Evolutionary conservation across 2,113 vertebrate species (phyloP).

Genomic region (Cygnus atratus): DNA sequence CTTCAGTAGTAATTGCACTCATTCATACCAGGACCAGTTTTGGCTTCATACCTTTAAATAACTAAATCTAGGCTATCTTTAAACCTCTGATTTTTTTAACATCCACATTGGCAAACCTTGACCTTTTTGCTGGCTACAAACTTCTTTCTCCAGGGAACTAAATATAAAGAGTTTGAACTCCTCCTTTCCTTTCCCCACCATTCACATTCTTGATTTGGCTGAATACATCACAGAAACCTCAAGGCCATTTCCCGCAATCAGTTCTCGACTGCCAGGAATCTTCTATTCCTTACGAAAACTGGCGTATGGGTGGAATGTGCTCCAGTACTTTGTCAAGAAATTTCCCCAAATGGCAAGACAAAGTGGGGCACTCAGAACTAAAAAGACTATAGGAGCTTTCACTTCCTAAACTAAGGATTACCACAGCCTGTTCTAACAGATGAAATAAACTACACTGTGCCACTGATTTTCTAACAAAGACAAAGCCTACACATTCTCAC

Average conservation of each 20-base stretch:
- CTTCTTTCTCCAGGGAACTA: not conserved
- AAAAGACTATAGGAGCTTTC: not conserved
- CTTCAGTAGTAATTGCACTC: not conserved
- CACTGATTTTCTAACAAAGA: not conserved
- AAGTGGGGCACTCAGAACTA: not conserved
- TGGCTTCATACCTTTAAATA: not conserved
- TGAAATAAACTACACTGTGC: not conserved
- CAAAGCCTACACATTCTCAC: not conserved
- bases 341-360: not conserved
- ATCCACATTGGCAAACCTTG: not conserved
- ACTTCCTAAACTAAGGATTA: not conserved
- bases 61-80: not conserved
- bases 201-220: constrained; percentile 25
- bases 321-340: not conserved
- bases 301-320: not conserved
- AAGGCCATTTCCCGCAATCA: constrained; percentile 16
- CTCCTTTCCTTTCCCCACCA: not conserved
- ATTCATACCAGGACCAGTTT: not conserved
- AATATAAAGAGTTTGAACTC: not conserved
- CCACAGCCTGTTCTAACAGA: not conserved
- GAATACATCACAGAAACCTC: constrained; percentile 9
- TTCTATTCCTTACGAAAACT: not conserved
- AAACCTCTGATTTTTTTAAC: not conserved
- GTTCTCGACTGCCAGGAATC: constrained; percentile 19
- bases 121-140: not conserved